phyloP scores from a whole-genome alignment of 2,888 invertebrate genomes.

The Byasa hedistus region DNA sequence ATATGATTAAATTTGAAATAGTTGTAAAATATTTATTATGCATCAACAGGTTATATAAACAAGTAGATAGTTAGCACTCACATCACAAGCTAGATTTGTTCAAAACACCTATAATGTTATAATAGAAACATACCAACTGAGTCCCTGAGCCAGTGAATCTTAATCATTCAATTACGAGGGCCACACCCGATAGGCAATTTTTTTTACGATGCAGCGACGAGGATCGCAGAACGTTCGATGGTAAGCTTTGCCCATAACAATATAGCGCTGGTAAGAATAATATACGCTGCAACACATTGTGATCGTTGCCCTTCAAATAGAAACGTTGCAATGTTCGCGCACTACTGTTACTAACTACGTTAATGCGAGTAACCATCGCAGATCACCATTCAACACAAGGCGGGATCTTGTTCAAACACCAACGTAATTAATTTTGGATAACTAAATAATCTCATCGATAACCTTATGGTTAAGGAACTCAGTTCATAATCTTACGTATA shows the following conservation, averaged over 20 bases:
- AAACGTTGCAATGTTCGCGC: background rate
- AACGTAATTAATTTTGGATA: too few species aligned
- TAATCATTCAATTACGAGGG: background rate
- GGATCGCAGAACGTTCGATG: too few species aligned
- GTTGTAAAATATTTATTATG: slow-evolving; percentile 67
- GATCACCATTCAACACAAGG: too few species aligned
- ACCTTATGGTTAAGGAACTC: slow-evolving; percentile 5
- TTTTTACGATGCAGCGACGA: too few species aligned
- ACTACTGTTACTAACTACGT: too few species aligned
- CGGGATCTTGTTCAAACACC: too few species aligned
- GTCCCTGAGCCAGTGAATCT: background rate
- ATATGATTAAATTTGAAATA: slow-evolving; percentile 41
- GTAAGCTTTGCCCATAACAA: too few species aligned
- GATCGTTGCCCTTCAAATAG: too few species aligned
- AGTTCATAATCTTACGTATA: slow-evolving; percentile 46
- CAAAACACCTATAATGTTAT: slow-evolving; percentile 43
- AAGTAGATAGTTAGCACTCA: slow-evolving; percentile 44
- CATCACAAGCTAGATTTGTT: slow-evolving; percentile 57
- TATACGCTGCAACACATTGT: too few species aligned
- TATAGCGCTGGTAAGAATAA: too few species aligned
- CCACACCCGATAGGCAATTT: too few species aligned
- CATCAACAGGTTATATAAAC: slow-evolving; percentile 67
- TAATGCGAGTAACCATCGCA: too few species aligned
- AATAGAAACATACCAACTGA: slow-evolving; percentile 6
- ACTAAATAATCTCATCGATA: background rate